Percentiles rank a stretch among this genome's conserved stretches.
These are phyloP conservation scores for Ciconia nigra DNA, from an alignment of 2,797 vertebrate genomes.

Conservation along the genomic window DNA sequence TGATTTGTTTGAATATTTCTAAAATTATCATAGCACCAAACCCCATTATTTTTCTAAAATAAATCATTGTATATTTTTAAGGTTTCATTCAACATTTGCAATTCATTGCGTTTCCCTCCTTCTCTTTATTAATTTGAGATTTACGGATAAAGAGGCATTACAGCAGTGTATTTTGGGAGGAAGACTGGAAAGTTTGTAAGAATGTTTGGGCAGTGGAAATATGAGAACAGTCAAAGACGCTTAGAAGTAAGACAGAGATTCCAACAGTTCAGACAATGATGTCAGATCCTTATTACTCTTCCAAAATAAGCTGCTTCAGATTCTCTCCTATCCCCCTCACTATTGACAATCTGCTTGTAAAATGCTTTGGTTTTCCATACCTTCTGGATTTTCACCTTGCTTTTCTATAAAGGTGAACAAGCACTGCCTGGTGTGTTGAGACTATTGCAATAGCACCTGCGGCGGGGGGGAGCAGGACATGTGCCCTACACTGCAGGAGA, in stretches of 20 bases:
- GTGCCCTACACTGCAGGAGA: not conserved
- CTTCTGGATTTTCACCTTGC: not conserved
- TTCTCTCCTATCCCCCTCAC: not conserved
- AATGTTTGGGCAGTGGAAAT: conserved; percentile 5
- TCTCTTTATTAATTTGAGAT: not conserved
- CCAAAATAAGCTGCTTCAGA: conserved; percentile 18
- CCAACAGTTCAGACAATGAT: conserved; percentile 30
- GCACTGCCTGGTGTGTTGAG: not conserved
- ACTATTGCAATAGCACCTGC: not conserved
- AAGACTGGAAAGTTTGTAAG: conserved; percentile 25
- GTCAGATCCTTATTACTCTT: conserved; percentile 23
- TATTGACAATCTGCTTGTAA: not conserved
- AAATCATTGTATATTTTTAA: not conserved
- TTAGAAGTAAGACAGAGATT: conserved; percentile 36
- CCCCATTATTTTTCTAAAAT: not conserved
- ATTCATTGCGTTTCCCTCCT: not conserved
- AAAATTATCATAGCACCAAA: not conserved
- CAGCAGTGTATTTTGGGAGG: conserved; percentile 11
- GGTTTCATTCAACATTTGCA: not conserved
- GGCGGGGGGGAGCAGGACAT: rapidly evolving
- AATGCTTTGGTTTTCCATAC: not conserved
- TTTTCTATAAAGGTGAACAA: not conserved
- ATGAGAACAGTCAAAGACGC: not conserved
- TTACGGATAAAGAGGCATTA: not conserved
- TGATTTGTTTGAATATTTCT: not conserved